Evolutionary conservation across 2,888 invertebrate species (phyloP).

Genomic region (Nebria brevicollis): DNA sequence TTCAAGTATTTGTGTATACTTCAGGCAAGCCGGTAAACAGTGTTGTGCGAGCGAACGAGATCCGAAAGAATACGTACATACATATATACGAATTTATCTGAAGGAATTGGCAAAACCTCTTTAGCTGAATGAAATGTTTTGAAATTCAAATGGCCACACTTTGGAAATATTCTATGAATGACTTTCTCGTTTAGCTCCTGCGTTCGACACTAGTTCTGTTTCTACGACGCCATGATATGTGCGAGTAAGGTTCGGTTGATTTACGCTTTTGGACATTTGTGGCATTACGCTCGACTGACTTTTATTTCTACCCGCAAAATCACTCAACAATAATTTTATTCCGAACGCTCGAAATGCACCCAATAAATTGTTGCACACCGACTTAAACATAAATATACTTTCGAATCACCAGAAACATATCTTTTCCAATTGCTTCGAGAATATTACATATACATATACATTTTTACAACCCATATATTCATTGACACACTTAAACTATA

Average conservation of each 20-base stretch:
- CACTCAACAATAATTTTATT: neutral
- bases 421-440: too few species aligned
- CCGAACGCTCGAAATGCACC: neutral
- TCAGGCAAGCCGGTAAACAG: constrained; percentile 42
- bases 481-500: too few species aligned
- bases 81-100: constrained; percentile 5
- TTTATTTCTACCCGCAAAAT: neutral
- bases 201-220: neutral
- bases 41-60: constrained; percentile 19
- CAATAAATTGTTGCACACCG: neutral
- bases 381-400: too few species aligned
- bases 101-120: constrained; percentile 55
- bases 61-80: constrained; percentile 13
- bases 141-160: constrained; percentile 59
- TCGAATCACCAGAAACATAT: too few species aligned
- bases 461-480: too few species aligned
- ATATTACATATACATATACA: too few species aligned
- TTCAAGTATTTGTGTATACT: constrained; percentile 48
- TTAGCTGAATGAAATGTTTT: constrained; percentile 61
- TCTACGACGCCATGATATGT: neutral
- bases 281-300: neutral
- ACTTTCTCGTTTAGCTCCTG: constrained; percentile 34
- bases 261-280: constrained; percentile 22
- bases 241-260: constrained; percentile 31
- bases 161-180: constrained; percentile 49